phyloP scores from a whole-genome alignment of 2,888 invertebrate species.

The Sceliomorpha sp. region DNA sequence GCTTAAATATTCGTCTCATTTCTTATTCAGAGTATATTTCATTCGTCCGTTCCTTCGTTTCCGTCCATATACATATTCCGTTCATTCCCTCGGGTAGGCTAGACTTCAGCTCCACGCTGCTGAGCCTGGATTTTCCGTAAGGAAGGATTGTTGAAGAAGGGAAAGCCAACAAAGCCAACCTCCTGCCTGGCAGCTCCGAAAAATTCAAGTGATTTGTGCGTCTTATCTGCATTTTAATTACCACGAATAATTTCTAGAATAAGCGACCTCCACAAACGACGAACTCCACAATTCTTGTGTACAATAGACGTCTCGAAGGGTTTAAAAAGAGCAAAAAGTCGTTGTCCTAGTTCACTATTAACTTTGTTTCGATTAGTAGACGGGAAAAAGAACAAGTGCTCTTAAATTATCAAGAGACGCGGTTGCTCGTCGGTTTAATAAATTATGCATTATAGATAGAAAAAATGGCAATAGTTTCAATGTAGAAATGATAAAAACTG shows the following conservation, averaged over 20 bases:
- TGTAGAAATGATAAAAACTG: too few relatives aligned
- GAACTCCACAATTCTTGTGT: slow-evolving; percentile 28
- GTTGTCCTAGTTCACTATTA: slow-evolving; percentile 7
- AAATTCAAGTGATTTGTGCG: slow-evolving; percentile 78
- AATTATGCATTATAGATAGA: too few relatives aligned
- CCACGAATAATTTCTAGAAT: slow-evolving; percentile 76
- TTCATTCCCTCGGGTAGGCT: slow-evolving; percentile 56
- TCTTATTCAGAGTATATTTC: slow-evolving; percentile 77
- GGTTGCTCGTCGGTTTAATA: too few relatives aligned
- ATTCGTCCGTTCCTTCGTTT: slow-evolving; percentile 71
- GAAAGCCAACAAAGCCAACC: slow-evolving; percentile 57
- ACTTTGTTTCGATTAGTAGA: slow-evolving; percentile 9
- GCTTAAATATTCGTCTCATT: slow-evolving; percentile 75
- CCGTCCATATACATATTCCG: slow-evolving; percentile 66
- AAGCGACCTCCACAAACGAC: slow-evolving; percentile 65
- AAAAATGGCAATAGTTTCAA: too few relatives aligned
- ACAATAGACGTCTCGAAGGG: slow-evolving; percentile 39
- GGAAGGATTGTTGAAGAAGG: slow-evolving; percentile 48
- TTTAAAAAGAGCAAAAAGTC: slow-evolving; percentile 20
- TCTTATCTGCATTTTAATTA: slow-evolving; percentile 80
- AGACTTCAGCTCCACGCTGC: slow-evolving; percentile 56
- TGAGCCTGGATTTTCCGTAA: slow-evolving; percentile 55
- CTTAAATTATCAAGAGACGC: too few relatives aligned
- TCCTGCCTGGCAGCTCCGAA: slow-evolving; percentile 61
- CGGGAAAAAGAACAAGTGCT: too few relatives aligned